A percentile compares a stretch with the other conserved stretches of the same genome.
These are phyloP conservation scores for Sylvia borin DNA, from an alignment of 2,797 vertebrate genomes.

Conservation along the genomic window DNA sequence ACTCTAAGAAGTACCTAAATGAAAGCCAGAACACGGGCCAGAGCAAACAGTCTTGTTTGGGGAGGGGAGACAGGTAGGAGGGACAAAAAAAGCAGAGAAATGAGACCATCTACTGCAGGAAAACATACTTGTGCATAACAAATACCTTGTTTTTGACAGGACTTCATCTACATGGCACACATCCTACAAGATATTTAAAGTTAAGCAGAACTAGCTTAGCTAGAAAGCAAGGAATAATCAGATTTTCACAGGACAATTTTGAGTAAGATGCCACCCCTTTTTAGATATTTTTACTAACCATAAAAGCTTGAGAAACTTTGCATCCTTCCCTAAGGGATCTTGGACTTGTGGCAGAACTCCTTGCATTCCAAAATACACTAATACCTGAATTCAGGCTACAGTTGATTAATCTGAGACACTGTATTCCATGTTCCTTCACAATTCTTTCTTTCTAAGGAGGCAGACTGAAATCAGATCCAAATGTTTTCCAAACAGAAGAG, in stretches of 20 bases:
- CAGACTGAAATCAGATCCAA: not conserved
- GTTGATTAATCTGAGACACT: not conserved
- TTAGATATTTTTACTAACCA: not conserved
- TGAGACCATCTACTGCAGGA: not conserved
- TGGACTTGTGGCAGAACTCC: not conserved
- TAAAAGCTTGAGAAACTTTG: not conserved
- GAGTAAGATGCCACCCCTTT: not conserved
- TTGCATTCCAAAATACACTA: not conserved
- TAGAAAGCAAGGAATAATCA: not conserved
- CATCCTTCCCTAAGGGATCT: not conserved
- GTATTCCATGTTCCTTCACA: not conserved
- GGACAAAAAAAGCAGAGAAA: not conserved
- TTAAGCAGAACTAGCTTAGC: not conserved
- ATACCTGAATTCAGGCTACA: not conserved
- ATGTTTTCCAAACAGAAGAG: not conserved
- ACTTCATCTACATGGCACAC: not conserved
- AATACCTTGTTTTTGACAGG: not conserved
- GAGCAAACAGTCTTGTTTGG: not conserved
- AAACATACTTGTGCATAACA: not conserved
- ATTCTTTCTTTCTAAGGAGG: not conserved
- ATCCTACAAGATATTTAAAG: not conserved
- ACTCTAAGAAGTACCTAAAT: not conserved
- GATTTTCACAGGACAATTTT: not conserved
- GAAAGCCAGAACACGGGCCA: not conserved
- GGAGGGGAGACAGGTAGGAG: not conserved